phyloP scores from a whole-genome alignment of 2,888 invertebrate species.

The Chrysopilus asiliformis region DNA sequence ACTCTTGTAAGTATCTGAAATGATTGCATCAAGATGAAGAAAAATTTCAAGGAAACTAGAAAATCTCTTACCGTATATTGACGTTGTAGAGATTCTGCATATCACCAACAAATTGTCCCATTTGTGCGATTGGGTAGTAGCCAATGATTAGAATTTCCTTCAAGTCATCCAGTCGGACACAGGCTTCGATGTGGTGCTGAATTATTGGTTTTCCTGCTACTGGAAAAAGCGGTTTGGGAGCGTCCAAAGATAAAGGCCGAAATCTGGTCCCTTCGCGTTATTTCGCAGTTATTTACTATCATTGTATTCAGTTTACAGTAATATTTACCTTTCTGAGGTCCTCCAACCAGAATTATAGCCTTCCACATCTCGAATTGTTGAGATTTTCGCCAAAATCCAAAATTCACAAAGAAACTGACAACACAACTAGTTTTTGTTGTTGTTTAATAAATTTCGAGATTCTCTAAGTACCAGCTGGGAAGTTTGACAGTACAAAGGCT shows the following conservation, averaged over 20 bases:
- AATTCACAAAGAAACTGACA: too few relatives aligned
- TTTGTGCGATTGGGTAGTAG: constrained; percentile 72
- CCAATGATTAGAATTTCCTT: constrained; percentile 91
- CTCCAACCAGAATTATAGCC: constrained; percentile 85
- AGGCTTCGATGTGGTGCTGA: constrained; percentile 95
- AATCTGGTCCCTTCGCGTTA: constrained; percentile 78
- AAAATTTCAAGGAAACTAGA: background rate
- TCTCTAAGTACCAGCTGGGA: too few relatives aligned
- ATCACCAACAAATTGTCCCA: constrained; percentile 73
- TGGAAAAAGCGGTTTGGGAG: constrained; percentile 96
- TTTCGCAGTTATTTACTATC: background rate
- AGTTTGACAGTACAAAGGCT: too few relatives aligned
- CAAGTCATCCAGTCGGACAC: constrained; percentile 59
- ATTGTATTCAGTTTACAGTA: background rate
- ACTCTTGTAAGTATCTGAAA: constrained; percentile 77
- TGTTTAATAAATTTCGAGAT: too few relatives aligned
- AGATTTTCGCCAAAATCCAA: too few relatives aligned
- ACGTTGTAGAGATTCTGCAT: constrained; percentile 74
- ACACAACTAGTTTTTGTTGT: too few relatives aligned
- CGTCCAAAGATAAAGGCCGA: constrained; percentile 87
- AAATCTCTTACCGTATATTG: constrained; percentile 49
- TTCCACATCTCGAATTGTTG: constrained; percentile 45
- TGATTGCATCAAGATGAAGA: background rate
- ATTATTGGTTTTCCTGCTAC: constrained; percentile 92
- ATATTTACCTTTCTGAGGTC: constrained; percentile 76